phyloP scores from a whole-genome alignment of 2,888 invertebrate genomes.

The Cactoblastis cactorum region DNA sequence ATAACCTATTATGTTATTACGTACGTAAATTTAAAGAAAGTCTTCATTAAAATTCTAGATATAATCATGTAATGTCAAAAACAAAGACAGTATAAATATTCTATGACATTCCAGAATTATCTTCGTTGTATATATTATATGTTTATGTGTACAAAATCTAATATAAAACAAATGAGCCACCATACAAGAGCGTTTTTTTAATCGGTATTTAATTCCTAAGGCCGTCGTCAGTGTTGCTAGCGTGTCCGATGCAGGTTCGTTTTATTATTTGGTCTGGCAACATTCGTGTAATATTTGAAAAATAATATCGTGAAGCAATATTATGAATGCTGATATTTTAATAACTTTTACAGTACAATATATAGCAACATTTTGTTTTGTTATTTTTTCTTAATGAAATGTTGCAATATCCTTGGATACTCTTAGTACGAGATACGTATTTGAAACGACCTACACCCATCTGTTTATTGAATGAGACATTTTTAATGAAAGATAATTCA shows the following conservation, averaged over 20 bases:
- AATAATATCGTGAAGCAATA: neutral
- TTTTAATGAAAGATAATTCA: no score
- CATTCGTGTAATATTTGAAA: neutral
- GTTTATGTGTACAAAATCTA: neutral
- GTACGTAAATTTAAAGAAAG: no score
- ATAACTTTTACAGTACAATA: no score
- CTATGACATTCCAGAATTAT: neutral
- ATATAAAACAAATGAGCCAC: neutral
- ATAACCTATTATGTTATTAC: no score
- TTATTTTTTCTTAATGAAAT: no score
- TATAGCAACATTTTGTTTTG: no score
- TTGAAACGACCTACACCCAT: no score
- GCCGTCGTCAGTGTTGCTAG: conserved; percentile 23
- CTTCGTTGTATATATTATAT: neutral
- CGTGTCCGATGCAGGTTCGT: conserved; percentile 65
- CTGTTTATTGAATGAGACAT: no score
- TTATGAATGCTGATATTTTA: no score
- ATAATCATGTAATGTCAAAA: neutral
- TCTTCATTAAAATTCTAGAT: no score
- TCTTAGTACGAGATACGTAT: no score
- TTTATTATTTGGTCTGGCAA: conserved; percentile 8
- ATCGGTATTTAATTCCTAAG: conserved; percentile 14
- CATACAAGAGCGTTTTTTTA: neutral
- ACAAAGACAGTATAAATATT: neutral
- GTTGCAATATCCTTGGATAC: no score